These are phyloP conservation scores for Mallotus villosus DNA, from an alignment of 2,797 vertebrate genomes.

Conservation along the genomic window DNA sequence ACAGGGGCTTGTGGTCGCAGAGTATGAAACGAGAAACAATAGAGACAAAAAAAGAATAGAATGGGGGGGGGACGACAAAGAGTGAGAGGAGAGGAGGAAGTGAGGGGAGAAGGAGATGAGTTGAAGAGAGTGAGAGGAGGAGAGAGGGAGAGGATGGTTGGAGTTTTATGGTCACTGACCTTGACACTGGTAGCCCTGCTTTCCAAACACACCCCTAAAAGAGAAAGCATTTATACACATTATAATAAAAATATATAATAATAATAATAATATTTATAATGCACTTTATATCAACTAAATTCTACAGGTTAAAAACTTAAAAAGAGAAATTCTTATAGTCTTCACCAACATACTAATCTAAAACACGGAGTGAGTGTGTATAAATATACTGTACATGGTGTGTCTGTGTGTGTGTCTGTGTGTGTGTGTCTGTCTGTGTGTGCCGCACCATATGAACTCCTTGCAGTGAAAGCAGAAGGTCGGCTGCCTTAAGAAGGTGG, in stretches of 20 bases:
- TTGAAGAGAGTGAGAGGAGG: neutral
- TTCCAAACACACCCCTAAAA: conserved; percentile 95
- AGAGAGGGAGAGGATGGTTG: neutral
- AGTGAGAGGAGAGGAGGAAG: neutral
- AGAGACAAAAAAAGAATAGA: neutral
- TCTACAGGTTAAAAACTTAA: too few species aligned
- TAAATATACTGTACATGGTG: neutral
- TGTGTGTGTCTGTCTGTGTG: neutral
- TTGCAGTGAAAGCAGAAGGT: conserved; percentile 98
- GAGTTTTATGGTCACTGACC: conserved; percentile 68
- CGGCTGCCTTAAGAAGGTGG: conserved; percentile 92
- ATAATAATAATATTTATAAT: too few species aligned
- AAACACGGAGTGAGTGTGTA: neutral
- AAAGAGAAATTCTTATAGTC: too few species aligned
- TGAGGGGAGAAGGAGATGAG: neutral
- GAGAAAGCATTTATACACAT: conserved; percentile 39
- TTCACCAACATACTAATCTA: neutral
- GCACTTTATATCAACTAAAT: too few species aligned
- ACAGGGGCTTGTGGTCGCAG: conserved; percentile 1
- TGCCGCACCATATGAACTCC: conserved; percentile 97
- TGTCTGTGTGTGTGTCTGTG: neutral
- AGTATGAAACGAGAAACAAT: neutral
- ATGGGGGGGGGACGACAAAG: too few species aligned
- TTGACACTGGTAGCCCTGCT: conserved; percentile 99
- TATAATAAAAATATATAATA: too few species aligned